phyloP scores from a whole-genome alignment of 2,797 vertebrate genomes.

The Sebastes melanostomus region DNA sequence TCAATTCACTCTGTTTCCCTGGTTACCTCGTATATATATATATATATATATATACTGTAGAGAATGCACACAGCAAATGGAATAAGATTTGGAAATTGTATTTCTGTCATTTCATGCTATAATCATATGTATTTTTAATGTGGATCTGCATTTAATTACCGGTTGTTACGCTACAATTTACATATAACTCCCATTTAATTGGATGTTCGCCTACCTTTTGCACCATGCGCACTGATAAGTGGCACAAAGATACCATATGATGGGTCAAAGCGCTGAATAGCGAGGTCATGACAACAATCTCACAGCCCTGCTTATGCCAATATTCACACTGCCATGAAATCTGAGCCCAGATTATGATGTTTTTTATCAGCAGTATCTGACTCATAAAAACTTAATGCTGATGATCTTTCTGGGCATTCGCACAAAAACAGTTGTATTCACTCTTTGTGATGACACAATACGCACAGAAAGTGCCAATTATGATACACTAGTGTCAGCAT shows the following conservation, averaged over 20 bases:
- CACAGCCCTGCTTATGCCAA: background rate
- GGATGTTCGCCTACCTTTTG: background rate
- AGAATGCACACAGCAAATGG: no score
- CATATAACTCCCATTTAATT: background rate
- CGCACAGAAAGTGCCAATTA: background rate
- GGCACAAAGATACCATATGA: background rate
- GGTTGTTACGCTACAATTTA: background rate
- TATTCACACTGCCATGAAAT: background rate
- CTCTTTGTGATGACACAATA: background rate
- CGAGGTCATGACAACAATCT: background rate
- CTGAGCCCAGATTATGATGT: conserved; percentile 1
- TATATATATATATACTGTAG: no score
- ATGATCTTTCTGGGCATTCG: conserved; percentile 1
- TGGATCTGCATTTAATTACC: background rate
- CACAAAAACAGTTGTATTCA: background rate
- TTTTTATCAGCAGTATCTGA: conserved; percentile 6
- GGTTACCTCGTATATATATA: no score
- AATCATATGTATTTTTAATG: background rate
- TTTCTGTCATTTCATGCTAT: no score
- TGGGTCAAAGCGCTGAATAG: background rate
- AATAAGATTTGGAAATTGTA: no score
- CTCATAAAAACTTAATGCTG: conserved; percentile 20
- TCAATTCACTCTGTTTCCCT: no score
- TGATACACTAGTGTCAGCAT: background rate
- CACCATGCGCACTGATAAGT: background rate